phyloP scores from a whole-genome alignment of 2,113 vertebrate genomes.

The Leptosomus discolor region DNA sequence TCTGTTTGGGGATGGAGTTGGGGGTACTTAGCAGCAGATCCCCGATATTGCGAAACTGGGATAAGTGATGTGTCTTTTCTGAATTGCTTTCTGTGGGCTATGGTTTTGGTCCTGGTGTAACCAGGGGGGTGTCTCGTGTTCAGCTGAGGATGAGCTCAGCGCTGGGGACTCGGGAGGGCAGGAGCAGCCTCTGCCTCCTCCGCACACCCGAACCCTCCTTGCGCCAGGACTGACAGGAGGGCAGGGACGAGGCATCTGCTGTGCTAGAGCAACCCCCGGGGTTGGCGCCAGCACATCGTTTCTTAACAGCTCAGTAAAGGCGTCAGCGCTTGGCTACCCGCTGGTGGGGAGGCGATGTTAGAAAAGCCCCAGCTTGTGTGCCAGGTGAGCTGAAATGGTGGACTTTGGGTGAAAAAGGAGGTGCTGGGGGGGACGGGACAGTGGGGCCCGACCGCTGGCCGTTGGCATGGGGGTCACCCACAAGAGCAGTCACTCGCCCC shows the following conservation, averaged over 20 bases:
- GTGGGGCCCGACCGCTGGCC: background rate
- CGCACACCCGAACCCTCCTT: too few relatives aligned
- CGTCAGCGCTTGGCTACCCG: background rate
- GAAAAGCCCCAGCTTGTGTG: fast-evolving
- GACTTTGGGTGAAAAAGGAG: background rate
- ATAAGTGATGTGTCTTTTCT: background rate
- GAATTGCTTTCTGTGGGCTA: background rate
- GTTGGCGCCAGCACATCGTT: too few relatives aligned
- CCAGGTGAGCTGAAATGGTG: background rate
- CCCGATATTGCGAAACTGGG: too few relatives aligned
- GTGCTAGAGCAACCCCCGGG: background rate
- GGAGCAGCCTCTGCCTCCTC: too few relatives aligned
- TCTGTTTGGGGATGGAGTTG: background rate
- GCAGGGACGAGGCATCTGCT: background rate
- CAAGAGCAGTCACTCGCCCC: fast-evolving
- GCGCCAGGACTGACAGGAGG: background rate
- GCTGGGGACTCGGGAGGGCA: fast-evolving
- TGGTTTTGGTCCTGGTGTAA: too few relatives aligned
- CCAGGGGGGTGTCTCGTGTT: fast-evolving
- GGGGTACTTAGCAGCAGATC: background rate
- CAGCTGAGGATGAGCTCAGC: background rate
- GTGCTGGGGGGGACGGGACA: background rate
- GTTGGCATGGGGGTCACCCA: fast-evolving
- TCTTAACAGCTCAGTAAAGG: too few relatives aligned
- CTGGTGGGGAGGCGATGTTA: background rate